Evolutionary conservation across 1,140 invertebrate genomes (phyloP).

Genomic region (Pissodes strobi): DNA sequence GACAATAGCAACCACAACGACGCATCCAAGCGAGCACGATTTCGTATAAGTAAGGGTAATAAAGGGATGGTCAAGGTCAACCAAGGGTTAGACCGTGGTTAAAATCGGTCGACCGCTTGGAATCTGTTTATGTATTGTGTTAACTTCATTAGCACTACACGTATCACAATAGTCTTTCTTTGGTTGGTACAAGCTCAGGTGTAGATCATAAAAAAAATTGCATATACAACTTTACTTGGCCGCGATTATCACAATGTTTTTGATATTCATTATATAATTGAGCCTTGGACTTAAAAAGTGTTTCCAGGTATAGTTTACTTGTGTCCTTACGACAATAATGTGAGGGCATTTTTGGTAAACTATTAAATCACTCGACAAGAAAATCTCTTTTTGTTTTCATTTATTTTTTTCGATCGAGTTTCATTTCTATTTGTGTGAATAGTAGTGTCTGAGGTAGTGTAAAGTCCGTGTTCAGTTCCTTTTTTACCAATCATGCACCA

Average conservation of each 20-base stretch:
- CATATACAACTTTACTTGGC: neutral
- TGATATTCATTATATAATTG: neutral
- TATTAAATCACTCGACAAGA: neutral
- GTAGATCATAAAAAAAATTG: neutral
- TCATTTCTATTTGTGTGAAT: no score
- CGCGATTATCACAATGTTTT: neutral
- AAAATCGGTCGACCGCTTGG: no score
- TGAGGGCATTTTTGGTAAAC: neutral
- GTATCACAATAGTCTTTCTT: neutral
- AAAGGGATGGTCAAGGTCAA: no score
- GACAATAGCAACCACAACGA: no score
- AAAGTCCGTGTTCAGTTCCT: no score
- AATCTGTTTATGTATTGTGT: no score
- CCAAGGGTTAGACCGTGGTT: no score
- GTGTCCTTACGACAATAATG: neutral
- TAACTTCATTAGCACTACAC: no score
- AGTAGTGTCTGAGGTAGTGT: no score
- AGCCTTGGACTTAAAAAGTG: neutral
- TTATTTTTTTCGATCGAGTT: neutral
- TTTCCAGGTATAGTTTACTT: neutral
- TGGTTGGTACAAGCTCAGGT: neutral
- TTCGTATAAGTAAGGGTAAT: no score
- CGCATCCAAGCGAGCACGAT: no score
- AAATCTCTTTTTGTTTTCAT: neutral
- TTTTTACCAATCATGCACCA: neutral